Base-by-base conservation (phyloP, 2,113 vertebrate species). In the Zosterops borbonicus region DNA sequence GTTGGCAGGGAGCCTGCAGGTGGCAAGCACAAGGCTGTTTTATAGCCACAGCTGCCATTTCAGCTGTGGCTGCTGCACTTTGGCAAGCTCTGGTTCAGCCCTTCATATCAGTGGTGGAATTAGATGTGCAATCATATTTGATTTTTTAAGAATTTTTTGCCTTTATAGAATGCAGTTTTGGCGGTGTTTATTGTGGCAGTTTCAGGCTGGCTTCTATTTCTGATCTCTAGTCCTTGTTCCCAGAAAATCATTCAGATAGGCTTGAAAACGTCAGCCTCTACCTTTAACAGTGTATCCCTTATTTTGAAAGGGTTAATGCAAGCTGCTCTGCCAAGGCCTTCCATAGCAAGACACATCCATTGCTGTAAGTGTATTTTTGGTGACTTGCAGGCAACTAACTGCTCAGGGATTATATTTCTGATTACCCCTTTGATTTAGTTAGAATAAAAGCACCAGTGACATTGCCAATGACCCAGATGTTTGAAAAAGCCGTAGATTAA, bases 381-480 rank as follows among this genome's bases (percentile, higher is more conserved):
- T 95, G 69, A 46, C 81, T 97, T 96, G 49, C 56, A 97, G 82
- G 92, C 89, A 85, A 95, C 68, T 78, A 58, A 91, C 59, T 95
- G 94, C 89, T 96, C 93, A 90, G 83, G 76, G 96, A 96, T 97
- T 92, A 95, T 88, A 78, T 89, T 95, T 91, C 91, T 68, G 53
- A 96, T 96, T 96, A 91, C 58, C 58, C 90, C 74, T 81, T 96
- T 95, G 93, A 97, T 96, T 90, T 65, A 84, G 96, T 96, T 97
- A 97, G 73, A 96, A 95, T 98, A 97, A 98, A 98, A 97, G 94
- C 84, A 90, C 60, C 49, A 28, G 37, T 92, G 96, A 97, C 97
- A 94, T 97, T 98, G 98, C 82, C 96, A 92, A 79, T 92, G 97
- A 97, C 97, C 96, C 96, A 97, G 92, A 96, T 97, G 96, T 96